Evolutionary conservation across 2,113 vertebrate genomes (phyloP), one percentile per base, ranked within the genome.

Genomic region (Cnemophilus loriae): DNA sequence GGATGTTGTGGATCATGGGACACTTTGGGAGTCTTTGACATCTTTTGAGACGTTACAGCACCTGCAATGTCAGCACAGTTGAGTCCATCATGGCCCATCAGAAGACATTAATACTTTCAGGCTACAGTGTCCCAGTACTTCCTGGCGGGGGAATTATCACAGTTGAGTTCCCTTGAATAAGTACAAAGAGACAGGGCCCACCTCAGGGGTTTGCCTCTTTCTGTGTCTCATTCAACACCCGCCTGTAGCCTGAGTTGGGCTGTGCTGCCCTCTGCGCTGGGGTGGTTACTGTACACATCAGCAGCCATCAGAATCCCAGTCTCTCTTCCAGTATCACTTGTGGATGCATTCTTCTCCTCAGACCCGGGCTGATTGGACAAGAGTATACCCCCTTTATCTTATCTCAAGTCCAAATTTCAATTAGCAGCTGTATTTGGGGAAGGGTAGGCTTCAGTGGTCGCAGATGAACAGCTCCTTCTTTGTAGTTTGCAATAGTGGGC

Each of bases 191-290:
- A 44, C 33, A 52, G 39, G 37, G 33, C 39, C 21, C 15, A 52
- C 7, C 39, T 52, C 33, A 16, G 5, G 10, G 12, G 12, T 53
- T 60, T 68, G 27, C 7, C 17, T 22, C 46, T 37, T 87, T 33
- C 46, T 77, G 22, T 33, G 22, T 69, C 63, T 77, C 39, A 23
- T 28, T 33, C 11, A 44, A 23, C 14, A 18, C 9, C 4, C 53
- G 37, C 37, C 39, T 60, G 63, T 28, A 69, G 27, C 12, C 39
- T 37, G 46, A 23, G 27, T 8, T 46, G 15, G 39, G 39, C 84
- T 60, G 33, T 52, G 37, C 53, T 69, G 17, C 27, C 27, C 22
- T 52, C 39, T 60, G 37, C 53, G 19, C 6, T 0, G 0, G 21
- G 2, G 6, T 37, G 12, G 9, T 44, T 42, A 13, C 14, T 50